Evolutionary conservation across 1,140 invertebrate genomes (phyloP).

Genomic region (Eriosoma lanigerum): DNA sequence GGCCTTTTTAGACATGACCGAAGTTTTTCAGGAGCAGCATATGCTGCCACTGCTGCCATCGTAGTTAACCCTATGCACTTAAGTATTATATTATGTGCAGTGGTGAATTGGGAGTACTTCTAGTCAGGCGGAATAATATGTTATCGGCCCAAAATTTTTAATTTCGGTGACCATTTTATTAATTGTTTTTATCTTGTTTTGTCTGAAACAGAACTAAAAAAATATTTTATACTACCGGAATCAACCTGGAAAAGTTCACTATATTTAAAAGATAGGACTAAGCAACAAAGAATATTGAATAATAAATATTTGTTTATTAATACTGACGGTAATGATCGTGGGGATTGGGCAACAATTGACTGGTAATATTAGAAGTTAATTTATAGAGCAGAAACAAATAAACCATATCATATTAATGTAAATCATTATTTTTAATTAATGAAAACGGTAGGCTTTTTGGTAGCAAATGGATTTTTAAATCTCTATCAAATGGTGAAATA

Average conservation of each 20-base stretch:
- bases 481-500: constrained; percentile 14
- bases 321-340: background rate
- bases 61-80: no score
- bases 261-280: background rate
- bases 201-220: no score
- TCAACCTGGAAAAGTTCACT: background rate
- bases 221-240: background rate
- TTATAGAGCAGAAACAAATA: background rate
- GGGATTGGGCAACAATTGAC: background rate
- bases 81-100: no score
- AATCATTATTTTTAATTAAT: constrained; percentile 11
- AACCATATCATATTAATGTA: no score
- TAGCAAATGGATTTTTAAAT: constrained; percentile 17
- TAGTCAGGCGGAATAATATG: no score
- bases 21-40: no score
- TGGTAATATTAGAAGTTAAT: background rate
- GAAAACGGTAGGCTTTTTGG: background rate
- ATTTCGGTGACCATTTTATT: no score
- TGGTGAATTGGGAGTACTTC: no score
- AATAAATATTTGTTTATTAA: background rate
- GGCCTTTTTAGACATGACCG: no score
- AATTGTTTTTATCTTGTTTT: no score
- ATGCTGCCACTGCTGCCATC: no score
- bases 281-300: background rate
- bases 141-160: no score